These are phyloP conservation scores for Sylvicola fuscatus DNA, from an alignment of 2,888 invertebrate species.

Conservation along the genomic window DNA sequence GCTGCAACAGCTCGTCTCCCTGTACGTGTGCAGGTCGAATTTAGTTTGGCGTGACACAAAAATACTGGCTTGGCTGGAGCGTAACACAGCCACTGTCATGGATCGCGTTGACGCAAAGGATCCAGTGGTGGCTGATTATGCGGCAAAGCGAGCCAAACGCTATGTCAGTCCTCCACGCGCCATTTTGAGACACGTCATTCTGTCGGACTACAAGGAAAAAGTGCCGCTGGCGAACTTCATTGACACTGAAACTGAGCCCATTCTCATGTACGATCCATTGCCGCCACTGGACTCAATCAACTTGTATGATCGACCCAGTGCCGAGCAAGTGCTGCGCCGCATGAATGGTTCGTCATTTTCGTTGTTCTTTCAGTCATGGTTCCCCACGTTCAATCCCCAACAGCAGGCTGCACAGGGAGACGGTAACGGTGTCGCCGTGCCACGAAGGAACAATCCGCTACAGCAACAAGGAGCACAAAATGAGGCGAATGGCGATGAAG, in stretches of 20 bases:
- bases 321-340: constrained; percentile 1
- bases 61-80: constrained; percentile 55
- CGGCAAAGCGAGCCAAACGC: constrained; percentile 28
- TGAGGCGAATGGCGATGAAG: constrained; percentile 6
- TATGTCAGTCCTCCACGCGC: constrained; percentile 21
- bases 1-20: constrained; percentile 42
- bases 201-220: constrained; percentile 28
- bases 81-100: constrained; percentile 41
- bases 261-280: constrained; percentile 57
- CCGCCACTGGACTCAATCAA: constrained; percentile 56
- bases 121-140: constrained; percentile 35
- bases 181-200: constrained; percentile 22
- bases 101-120: constrained; percentile 41
- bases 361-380: constrained; percentile 49
- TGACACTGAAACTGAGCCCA: constrained; percentile 22
- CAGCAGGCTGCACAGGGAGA: constrained; percentile 6
- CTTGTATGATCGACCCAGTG: constrained; percentile 30
- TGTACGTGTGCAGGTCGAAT: constrained; percentile 53
- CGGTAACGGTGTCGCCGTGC: constrained; percentile 2
- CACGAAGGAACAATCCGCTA: constrained; percentile 5
- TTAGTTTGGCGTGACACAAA: constrained; percentile 62
- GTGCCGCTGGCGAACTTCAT: constrained; percentile 25
- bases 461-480: constrained; percentile 6
- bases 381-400: constrained; percentile 35
- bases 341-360: constrained; percentile 22